Percentiles rank a stretch among this genome's conserved stretches.
Conservation (phyloP, 2,888 invertebrate genomes). For the Tricholauxania praeusta region DNA sequence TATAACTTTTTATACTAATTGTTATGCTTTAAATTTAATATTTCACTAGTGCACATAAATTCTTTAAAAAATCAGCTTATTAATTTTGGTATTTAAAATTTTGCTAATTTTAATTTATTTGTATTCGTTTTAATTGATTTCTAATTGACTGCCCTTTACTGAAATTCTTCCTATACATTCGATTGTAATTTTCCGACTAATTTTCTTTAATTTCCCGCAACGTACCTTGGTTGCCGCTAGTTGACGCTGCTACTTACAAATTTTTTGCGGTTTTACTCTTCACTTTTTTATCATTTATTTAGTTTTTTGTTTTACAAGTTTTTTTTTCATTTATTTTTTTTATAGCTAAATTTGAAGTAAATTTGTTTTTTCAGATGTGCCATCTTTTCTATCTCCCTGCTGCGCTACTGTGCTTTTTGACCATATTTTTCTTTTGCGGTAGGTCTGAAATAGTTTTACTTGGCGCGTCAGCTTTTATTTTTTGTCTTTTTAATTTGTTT, state of each 20-base stretch:
- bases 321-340: no score
- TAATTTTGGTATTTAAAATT: not conserved
- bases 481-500: no score
- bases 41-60: not conserved
- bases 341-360: no score
- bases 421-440: not conserved
- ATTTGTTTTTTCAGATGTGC: no score
- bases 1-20: conserved; percentile 15
- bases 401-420: no score
- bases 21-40: not conserved
- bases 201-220: not conserved
- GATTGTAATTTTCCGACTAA: conserved; percentile 41
- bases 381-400: no score
- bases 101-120: not conserved
- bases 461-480: not conserved
- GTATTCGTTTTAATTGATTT: not conserved
- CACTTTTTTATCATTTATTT: not conserved
- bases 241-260: conserved; percentile 12
- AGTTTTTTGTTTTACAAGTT: no score
- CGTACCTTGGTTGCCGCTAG: not conserved
- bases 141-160: not conserved
- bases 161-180: conserved; percentile 28
- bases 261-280: conserved; percentile 8
- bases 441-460: not conserved
- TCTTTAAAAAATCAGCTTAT: not conserved